Percentiles rank a stretch among this genome's conserved stretches.
These are phyloP conservation scores for Operophtera brumata DNA, from an alignment of 2,888 invertebrate species.

Conservation along the genomic window DNA sequence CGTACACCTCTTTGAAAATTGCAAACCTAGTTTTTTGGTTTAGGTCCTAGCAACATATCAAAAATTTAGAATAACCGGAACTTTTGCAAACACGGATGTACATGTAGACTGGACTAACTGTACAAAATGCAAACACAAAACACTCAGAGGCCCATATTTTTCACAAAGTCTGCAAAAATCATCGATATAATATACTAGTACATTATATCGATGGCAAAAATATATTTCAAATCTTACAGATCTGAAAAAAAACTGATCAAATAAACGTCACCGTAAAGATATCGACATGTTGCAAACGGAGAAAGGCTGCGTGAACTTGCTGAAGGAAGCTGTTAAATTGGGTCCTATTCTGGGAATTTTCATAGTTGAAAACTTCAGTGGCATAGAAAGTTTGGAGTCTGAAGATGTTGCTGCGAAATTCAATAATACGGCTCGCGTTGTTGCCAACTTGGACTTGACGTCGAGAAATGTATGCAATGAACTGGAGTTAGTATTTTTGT, in stretches of 20 bases:
- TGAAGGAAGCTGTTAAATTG: slow-evolving; percentile 41
- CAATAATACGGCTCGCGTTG: slow-evolving; percentile 38
- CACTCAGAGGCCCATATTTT: too few species aligned
- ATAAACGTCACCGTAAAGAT: slow-evolving; percentile 37
- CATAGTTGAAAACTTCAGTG: slow-evolving; percentile 39
- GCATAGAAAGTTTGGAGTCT: slow-evolving; percentile 27
- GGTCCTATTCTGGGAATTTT: slow-evolving; percentile 50
- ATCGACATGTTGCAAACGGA: slow-evolving; percentile 39
- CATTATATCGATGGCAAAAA: too few species aligned
- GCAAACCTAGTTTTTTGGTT: too few species aligned
- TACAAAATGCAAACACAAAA: too few species aligned
- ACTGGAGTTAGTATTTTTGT: slow-evolving; percentile 38
- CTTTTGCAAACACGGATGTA: too few species aligned
- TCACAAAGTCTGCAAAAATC: too few species aligned
- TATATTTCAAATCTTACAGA: slow-evolving; percentile 32
- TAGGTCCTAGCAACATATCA: too few species aligned
- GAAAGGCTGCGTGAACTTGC: slow-evolving; percentile 39
- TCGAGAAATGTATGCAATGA: slow-evolving; percentile 44
- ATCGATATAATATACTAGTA: too few species aligned
- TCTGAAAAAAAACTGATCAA: slow-evolving; percentile 45
- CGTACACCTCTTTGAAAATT: too few species aligned
- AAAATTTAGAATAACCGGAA: too few species aligned
- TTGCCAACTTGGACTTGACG: slow-evolving; percentile 48
- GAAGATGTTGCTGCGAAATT: slow-evolving; percentile 39
- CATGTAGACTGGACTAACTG: too few species aligned